phyloP scores from a whole-genome alignment of 2,113 vertebrate genomes.

The Climacteris rufus region DNA sequence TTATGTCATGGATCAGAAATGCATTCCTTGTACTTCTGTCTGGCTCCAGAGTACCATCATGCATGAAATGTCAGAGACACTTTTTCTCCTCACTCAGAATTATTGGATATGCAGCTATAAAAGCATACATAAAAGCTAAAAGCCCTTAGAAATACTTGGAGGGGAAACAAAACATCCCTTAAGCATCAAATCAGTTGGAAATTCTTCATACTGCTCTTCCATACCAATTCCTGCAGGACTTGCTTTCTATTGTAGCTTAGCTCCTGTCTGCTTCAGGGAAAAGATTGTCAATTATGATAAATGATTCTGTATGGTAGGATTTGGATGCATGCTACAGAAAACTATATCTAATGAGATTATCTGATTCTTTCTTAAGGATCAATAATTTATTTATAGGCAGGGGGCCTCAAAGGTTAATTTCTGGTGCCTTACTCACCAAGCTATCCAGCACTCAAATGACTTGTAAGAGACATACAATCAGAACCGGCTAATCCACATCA shows the following conservation, averaged over 20 bases:
- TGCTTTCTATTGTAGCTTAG: not conserved
- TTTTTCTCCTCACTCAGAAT: not conserved
- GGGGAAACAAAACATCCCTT: not conserved
- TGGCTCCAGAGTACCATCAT: not conserved
- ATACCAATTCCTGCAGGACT: not conserved
- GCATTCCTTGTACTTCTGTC: not conserved
- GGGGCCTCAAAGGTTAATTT: conserved; percentile 45
- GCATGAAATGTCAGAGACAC: conserved; percentile 3
- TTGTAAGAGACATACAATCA: conserved; percentile 1
- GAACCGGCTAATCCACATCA: conserved; percentile 54
- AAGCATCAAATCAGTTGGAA: not conserved
- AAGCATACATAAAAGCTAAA: conserved; percentile 31
- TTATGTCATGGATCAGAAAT: conserved; percentile 2
- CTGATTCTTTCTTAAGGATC: conserved; percentile 8
- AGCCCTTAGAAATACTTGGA: conserved; percentile 9
- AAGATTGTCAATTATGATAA: not conserved
- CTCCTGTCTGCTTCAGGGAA: not conserved
- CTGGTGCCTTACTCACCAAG: not conserved
- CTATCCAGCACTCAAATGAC: not conserved
- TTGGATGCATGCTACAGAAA: not conserved
- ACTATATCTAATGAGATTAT: not conserved
- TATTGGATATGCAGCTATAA: not conserved
- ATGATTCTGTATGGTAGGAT: not conserved
- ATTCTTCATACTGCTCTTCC: not conserved
- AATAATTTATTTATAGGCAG: conserved; percentile 45